phyloP scores from a whole-genome alignment of 1,140 invertebrate species.

The Tenebrio molitor region DNA sequence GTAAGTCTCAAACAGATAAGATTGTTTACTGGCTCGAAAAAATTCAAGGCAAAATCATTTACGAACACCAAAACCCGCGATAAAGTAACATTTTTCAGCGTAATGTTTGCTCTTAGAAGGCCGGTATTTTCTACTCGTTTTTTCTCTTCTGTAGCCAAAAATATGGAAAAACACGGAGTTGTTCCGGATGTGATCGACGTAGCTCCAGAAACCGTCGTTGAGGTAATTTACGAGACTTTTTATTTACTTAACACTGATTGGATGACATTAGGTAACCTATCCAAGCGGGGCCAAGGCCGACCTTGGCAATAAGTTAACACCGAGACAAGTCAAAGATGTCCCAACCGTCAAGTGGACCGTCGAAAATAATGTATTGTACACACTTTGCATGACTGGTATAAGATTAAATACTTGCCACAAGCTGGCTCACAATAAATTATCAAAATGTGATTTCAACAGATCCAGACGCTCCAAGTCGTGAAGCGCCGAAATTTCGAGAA shows the following conservation, averaged over 20 bases:
- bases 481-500: slow-evolving; percentile 82
- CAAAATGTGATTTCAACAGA: slow-evolving; percentile 70
- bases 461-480: slow-evolving; percentile 90
- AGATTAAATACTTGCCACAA: not conserved
- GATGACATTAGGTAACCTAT: slow-evolving; percentile 57
- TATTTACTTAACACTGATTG: not conserved
- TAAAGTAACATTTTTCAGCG: slow-evolving; percentile 43
- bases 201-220: slow-evolving; percentile 61
- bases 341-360: slow-evolving; percentile 77
- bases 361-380: slow-evolving; percentile 76
- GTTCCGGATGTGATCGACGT: slow-evolving; percentile 69
- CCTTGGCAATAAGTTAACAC: slow-evolving; percentile 82
- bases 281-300: slow-evolving; percentile 73
- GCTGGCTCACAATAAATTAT: not conserved
- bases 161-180: slow-evolving; percentile 68
- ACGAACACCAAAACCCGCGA: not conserved
- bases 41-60: not conserved
- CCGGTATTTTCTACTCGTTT: slow-evolving; percentile 50
- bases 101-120: slow-evolving; percentile 52
- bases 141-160: slow-evolving; percentile 56
- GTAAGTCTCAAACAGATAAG: too few species aligned
- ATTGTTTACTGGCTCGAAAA: too few species aligned
- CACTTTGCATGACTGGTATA: slow-evolving; percentile 79
- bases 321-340: slow-evolving; percentile 80
- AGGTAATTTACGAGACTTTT: slow-evolving; percentile 49